Percentiles rank a stretch among this genome's conserved stretches.
Evolutionary conservation across 2,113 vertebrate species (phyloP).

Genomic region (Blennius ocellaris): DNA sequence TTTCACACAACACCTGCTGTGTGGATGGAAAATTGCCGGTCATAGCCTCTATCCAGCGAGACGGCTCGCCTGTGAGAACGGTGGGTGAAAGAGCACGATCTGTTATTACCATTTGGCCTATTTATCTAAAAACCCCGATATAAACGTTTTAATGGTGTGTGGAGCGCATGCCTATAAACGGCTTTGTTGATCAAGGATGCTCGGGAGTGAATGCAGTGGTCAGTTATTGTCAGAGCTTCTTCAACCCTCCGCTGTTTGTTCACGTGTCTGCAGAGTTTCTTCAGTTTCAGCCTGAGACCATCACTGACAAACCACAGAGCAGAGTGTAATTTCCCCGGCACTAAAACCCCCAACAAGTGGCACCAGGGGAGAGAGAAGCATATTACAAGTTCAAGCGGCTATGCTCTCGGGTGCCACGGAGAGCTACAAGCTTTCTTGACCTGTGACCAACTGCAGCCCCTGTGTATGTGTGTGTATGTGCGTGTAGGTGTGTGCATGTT

Average conservation of each 20-base stretch:
- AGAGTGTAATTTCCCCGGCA: slow-evolving; percentile 79
- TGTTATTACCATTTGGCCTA: slow-evolving; percentile 60
- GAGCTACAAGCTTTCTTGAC: slow-evolving; percentile 83
- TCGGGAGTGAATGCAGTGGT: slow-evolving; percentile 41
- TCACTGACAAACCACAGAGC: slow-evolving; percentile 53
- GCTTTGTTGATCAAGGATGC: slow-evolving; percentile 66
- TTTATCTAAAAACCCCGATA: slow-evolving; percentile 45
- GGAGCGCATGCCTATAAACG: slow-evolving; percentile 58
- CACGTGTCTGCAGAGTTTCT: slow-evolving; percentile 42
- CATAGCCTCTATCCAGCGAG: slow-evolving; percentile 37
- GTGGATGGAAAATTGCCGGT: slow-evolving; percentile 28
- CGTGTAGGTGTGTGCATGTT: background rate
- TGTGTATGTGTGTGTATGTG: background rate
- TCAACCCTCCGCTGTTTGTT: slow-evolving; percentile 21
- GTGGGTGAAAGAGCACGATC: slow-evolving; percentile 41
- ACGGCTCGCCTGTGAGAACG: background rate
- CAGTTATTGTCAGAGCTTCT: slow-evolving; percentile 17
- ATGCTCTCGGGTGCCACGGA: slow-evolving; percentile 82
- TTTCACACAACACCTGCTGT: slow-evolving; percentile 28
- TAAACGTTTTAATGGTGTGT: slow-evolving; percentile 62
- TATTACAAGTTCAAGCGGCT: slow-evolving; percentile 90
- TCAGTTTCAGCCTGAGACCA: slow-evolving; percentile 29
- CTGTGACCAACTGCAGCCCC: slow-evolving; percentile 76
- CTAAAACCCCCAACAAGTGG: slow-evolving; percentile 84
- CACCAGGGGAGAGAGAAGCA: slow-evolving; percentile 83